Evolutionary conservation across 2,888 invertebrate genomes (phyloP), one percentile per base, ranked within the genome.

Genomic region (Phortica okadai): DNA sequence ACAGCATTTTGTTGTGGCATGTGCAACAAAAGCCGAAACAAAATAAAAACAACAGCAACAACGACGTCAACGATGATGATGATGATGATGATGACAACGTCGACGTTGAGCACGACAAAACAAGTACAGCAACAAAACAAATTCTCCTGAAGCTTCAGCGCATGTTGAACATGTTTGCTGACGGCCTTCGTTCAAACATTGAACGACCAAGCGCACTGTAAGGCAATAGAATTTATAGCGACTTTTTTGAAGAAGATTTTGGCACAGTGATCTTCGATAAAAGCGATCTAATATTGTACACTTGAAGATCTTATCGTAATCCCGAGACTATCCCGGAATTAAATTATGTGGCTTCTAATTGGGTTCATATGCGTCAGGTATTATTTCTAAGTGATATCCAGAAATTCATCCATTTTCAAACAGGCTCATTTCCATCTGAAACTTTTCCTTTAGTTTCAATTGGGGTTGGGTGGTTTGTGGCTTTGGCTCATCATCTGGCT

Each of bases 161-260:
- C 84, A 85, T 85, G 85, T 87, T 85, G 81, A 86, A 84, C 88
- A 87, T 87, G 88, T 85, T 85, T 85, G 86, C 79, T 77, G 88
- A 86, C 80, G 78, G 83, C 77, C 75, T 62, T 62, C 62, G 25
- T 25, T 25, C 62, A 25, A 21, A 16, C 14, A 50, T 50, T 8
- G 14, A 14, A 8, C 50, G 50, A 1, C 14, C 10, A 11, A 50
- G 10, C 45, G 45, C 10, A 10, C 10, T 45, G 7, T 45, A 45
- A 10, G 1, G 50, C 50, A 50, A 14, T 11, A 14, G 4, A 14
- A 50, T 50, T 50, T 50, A 50, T 50, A 14, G 50, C 2, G 50
- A 33, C 33, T 33, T 33, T 33, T 33, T 33, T 33, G 33, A 33
- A 33, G 33, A 33, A 4, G 33, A 0, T 2, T 6, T 50, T 50